These are phyloP conservation scores for Nylanderia fulva DNA, from an alignment of 1,140 invertebrate species.

Conservation along the genomic window DNA sequence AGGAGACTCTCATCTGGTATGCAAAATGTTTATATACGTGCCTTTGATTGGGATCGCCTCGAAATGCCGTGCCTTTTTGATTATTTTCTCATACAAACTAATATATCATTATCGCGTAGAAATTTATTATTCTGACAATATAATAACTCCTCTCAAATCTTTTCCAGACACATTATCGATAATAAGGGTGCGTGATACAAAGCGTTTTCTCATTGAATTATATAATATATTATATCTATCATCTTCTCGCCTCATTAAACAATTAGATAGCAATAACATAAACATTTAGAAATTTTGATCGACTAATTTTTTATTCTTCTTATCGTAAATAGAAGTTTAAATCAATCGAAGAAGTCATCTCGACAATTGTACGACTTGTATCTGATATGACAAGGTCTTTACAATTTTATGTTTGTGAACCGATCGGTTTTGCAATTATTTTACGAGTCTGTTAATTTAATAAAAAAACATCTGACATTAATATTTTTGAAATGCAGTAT, in stretches of 20 bases:
- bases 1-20: conserved; percentile 32
- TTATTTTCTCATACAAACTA: conserved; percentile 68
- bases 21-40: conserved; percentile 57
- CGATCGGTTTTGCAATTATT: conserved; percentile 40
- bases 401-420: conserved; percentile 35
- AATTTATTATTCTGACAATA: conserved; percentile 13
- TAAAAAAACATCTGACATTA: conserved; percentile 61
- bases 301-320: not conserved
- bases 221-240: not conserved
- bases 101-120: conserved; percentile 42
- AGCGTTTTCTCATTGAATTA: conserved; percentile 17
- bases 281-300: conserved; percentile 1
- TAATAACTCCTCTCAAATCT: conserved; percentile 9
- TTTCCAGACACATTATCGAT: conserved; percentile 20
- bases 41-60: conserved; percentile 68
- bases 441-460: conserved; percentile 61
- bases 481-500: conserved; percentile 23
- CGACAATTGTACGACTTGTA: conserved; percentile 6
- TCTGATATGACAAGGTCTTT: conserved; percentile 42
- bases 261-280: not conserved
- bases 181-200: conserved; percentile 34
- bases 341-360: conserved; percentile 6
- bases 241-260: not conserved
- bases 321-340: not conserved
- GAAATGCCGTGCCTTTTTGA: conserved; percentile 64